These are phyloP conservation scores for Melanerpes formicivorus DNA, from an alignment of 2,113 vertebrate genomes.

Conservation along the genomic window DNA sequence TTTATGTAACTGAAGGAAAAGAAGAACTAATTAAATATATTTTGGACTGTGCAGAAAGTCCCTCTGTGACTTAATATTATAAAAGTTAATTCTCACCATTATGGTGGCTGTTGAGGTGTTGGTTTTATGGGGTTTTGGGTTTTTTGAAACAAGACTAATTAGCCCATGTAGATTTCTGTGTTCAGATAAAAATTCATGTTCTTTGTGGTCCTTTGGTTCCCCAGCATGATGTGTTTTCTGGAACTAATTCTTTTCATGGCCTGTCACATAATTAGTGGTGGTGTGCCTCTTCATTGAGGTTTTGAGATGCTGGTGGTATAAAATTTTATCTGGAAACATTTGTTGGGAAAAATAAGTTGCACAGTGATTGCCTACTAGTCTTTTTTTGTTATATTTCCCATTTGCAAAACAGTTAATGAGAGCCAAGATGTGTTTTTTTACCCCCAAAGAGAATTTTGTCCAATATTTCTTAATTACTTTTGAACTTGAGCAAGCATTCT, in stretches of 20 bases:
- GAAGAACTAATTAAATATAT: conserved; percentile 39
- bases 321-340: conserved; percentile 3
- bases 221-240: neutral
- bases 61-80: neutral
- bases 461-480: neutral
- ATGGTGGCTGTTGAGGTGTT: neutral
- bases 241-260: neutral
- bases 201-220: conserved; percentile 9
- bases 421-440: neutral
- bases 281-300: fast-evolving
- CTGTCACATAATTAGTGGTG: neutral
- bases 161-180: neutral
- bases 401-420: neutral
- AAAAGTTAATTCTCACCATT: conserved; percentile 19
- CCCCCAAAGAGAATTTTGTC: neutral
- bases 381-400: neutral
- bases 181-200: conserved; percentile 39
- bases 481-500: neutral
- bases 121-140: neutral
- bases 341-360: neutral
- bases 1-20: conserved; percentile 32
- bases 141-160: conserved; percentile 20
- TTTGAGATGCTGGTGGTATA: neutral
- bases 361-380: neutral
- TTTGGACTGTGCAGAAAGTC: neutral